A percentile compares a stretch with the other conserved stretches of the same genome.
phyloP scores from a whole-genome alignment of 2,888 invertebrate species.

The Mythimna albipuncta region DNA sequence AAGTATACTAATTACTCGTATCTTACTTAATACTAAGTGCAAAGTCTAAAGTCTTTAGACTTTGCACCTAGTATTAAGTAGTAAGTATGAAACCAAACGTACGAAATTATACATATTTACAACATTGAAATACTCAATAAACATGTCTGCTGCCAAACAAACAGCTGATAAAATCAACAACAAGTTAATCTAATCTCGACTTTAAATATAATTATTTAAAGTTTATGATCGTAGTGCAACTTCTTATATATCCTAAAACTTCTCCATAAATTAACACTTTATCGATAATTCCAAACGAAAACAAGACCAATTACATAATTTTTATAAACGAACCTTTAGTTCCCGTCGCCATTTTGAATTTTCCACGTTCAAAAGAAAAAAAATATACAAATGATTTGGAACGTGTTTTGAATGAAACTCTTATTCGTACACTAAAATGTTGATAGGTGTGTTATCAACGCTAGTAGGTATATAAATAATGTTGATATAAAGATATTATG shows the following conservation, averaged over 20 bases:
- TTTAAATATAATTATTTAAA: accelerated
- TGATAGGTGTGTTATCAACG: slow-evolving; percentile 63
- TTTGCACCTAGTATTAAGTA: too few species aligned
- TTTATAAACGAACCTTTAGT: slow-evolving; percentile 70
- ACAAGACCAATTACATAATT: slow-evolving; percentile 4
- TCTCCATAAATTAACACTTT: not conserved
- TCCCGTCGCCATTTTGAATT: slow-evolving; percentile 63
- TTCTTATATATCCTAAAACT: not conserved
- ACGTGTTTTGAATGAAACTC: slow-evolving; percentile 65
- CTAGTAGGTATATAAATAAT: slow-evolving; percentile 20
- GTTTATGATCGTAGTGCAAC: not conserved
- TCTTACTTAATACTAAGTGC: too few species aligned
- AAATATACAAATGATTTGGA: slow-evolving; percentile 17
- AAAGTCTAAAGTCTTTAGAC: not conserved
- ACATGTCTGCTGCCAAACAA: slow-evolving; percentile 5
- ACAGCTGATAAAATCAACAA: slow-evolving; percentile 10
- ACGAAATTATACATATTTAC: not conserved
- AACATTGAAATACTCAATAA: not conserved
- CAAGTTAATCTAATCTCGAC: slow-evolving; percentile 16
- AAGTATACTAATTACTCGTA: too few species aligned
- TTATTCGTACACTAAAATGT: slow-evolving; percentile 61
- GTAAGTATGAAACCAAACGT: slow-evolving; percentile 1
- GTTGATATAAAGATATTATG: slow-evolving; percentile 47
- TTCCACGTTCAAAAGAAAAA: slow-evolving; percentile 18
- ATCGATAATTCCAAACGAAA: not conserved